Conservation (phyloP, 2,113 vertebrate genomes). For the Ciconia stormi region DNA sequence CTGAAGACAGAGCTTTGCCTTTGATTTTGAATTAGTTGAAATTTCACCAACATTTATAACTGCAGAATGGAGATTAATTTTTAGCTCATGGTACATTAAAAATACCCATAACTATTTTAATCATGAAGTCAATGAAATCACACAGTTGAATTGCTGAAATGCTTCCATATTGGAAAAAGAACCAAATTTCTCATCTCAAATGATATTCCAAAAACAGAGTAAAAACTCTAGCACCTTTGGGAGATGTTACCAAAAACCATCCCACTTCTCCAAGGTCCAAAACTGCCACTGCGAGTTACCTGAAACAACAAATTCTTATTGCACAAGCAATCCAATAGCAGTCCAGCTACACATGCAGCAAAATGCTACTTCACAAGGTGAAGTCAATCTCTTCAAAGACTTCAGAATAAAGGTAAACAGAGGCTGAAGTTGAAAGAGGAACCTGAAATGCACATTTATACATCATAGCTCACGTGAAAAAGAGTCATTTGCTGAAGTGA, state of each 20-base stretch:
- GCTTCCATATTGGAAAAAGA: neutral
- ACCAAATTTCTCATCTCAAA: neutral
- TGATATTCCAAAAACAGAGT: neutral
- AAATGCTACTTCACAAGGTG: rapidly evolving
- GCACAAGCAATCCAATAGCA: neutral
- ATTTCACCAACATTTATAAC: neutral
- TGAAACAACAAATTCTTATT: neutral
- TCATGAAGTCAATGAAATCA: neutral
- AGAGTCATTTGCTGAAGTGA: neutral
- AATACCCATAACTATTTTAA: neutral
- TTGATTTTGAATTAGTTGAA: neutral
- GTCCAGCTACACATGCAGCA: neutral
- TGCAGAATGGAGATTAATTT: neutral
- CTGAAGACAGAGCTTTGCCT: neutral
- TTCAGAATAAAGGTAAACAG: neutral
- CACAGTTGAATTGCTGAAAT: neutral
- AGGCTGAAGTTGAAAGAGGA: neutral
- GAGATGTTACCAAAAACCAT: neutral
- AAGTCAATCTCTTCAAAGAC: neutral
- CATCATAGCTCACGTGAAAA: no score
- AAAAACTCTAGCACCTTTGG: neutral
- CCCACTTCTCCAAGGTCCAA: neutral
- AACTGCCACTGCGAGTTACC: neutral
- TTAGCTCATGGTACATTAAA: neutral
- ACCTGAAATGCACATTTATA: rapidly evolving